Percentiles rank a stretch among this genome's conserved stretches.
These are phyloP conservation scores for Albula glossodonta DNA, from an alignment of 2,113 vertebrate species.

Conservation along the genomic window DNA sequence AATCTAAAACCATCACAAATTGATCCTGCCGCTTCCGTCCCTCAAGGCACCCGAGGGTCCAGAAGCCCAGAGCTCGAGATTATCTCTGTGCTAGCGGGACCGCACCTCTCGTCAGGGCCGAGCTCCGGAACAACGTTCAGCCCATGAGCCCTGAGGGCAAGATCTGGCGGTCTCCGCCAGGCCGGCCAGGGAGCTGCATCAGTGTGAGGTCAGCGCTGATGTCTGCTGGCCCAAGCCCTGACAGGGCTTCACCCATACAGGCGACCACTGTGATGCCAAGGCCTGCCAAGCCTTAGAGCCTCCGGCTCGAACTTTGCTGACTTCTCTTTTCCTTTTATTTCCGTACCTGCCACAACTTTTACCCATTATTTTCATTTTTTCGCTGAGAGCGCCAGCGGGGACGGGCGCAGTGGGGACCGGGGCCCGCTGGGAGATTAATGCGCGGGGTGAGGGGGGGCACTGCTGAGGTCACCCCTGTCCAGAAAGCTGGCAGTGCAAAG, in stretches of 20 bases:
- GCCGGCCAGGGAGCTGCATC: too few species aligned
- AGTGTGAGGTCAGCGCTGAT: too few species aligned
- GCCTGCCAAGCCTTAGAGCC: too few species aligned
- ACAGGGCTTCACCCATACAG: too few species aligned
- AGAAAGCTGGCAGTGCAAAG: constrained; percentile 15
- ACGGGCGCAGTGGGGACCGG: neutral
- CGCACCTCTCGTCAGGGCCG: too few species aligned
- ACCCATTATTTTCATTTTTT: neutral
- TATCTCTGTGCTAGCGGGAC: neutral
- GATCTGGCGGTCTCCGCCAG: too few species aligned
- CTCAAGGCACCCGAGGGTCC: neutral
- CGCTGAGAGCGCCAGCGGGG: neutral
- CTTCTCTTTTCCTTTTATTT: neutral
- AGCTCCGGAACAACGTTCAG: too few species aligned
- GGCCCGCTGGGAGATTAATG: constrained; percentile 61
- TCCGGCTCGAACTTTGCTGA: neutral
- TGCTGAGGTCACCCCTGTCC: constrained; percentile 46
- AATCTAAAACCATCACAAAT: neutral
- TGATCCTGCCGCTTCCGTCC: neutral
- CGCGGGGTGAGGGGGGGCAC: constrained; percentile 39
- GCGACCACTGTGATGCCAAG: too few species aligned
- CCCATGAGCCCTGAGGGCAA: too few species aligned
- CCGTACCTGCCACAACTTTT: neutral
- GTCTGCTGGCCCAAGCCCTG: too few species aligned
- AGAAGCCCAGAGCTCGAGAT: neutral